Evolutionary conservation across 92 coral and sea anemone genomes (phyloP).

Genomic region (Siderastrea radians): DNA sequence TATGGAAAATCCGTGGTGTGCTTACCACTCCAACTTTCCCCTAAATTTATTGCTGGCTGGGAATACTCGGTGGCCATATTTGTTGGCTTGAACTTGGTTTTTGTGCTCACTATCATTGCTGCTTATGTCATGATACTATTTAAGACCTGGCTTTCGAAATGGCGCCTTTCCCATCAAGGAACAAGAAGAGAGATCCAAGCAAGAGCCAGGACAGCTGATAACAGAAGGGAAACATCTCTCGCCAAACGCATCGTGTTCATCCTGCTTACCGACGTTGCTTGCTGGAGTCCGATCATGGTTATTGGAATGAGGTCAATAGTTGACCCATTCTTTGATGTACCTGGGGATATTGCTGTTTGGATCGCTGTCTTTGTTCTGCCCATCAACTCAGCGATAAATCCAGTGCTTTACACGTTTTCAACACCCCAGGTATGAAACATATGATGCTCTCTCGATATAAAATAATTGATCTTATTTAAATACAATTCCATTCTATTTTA

Average conservation of each 20-base stretch:
- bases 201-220: not conserved
- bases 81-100: not conserved
- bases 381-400: not conserved
- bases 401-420: not conserved
- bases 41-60: not conserved
- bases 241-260: not conserved
- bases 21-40: too few relatives aligned
- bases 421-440: not conserved
- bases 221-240: not conserved
- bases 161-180: not conserved
- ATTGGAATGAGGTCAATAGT: too few relatives aligned
- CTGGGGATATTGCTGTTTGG: too few relatives aligned
- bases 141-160: not conserved
- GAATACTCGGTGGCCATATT: not conserved
- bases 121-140: not conserved
- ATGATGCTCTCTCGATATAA: too few relatives aligned
- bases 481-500: too few relatives aligned
- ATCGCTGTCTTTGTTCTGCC: not conserved
- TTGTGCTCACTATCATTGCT: not conserved
- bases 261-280: too few relatives aligned
- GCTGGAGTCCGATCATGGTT: too few relatives aligned
- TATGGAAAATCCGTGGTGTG: too few relatives aligned
- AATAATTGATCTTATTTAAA: too few relatives aligned
- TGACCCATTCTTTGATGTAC: too few relatives aligned
- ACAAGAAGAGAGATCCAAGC: not conserved